These are phyloP conservation scores for Paedocypris sp. DNA, from an alignment of 2,113 vertebrate species.

Conservation along the genomic window DNA sequence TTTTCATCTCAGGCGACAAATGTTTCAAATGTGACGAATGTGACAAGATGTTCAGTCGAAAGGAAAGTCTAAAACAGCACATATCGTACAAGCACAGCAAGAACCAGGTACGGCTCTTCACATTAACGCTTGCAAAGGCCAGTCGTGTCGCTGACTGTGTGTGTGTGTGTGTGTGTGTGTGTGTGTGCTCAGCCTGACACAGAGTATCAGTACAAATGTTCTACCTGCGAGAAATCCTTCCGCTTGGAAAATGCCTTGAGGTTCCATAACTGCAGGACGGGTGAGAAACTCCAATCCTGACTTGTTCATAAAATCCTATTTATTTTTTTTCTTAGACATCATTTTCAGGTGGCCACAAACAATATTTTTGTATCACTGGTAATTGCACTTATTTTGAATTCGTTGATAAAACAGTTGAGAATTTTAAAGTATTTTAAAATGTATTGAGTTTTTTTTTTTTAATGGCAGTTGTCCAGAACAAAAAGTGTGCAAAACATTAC, in stretches of 20 bases:
- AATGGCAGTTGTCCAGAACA: too few species aligned
- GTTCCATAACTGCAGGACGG: conserved; percentile 97
- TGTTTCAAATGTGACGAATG: conserved; percentile 97
- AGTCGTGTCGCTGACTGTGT: too few species aligned
- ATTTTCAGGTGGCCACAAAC: too few species aligned
- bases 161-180: neutral
- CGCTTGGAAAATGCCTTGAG: conserved; percentile 87
- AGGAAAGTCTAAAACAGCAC: conserved; percentile 96
- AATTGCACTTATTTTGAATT: too few species aligned
- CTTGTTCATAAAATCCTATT: neutral
- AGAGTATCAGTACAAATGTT: conserved; percentile 84
- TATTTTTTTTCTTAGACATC: neutral
- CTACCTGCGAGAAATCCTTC: conserved; percentile 88
- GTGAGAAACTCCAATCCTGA: conserved; percentile 43
- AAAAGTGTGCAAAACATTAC: too few species aligned
- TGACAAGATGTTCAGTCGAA: conserved; percentile 95
- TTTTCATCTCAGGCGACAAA: conserved; percentile 73
- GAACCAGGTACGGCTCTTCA: conserved; percentile 67
- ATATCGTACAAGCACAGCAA: conserved; percentile 98
- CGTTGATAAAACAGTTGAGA: too few species aligned
- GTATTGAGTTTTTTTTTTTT: too few species aligned
- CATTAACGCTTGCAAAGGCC: too few species aligned
- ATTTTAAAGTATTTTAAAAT: too few species aligned
- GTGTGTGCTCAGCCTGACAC: conserved; percentile 64
- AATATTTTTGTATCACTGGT: too few species aligned